Evolutionary conservation across 2,113 vertebrate genomes (phyloP).

Genomic region (Tenebrosternarchus preto): DNA sequence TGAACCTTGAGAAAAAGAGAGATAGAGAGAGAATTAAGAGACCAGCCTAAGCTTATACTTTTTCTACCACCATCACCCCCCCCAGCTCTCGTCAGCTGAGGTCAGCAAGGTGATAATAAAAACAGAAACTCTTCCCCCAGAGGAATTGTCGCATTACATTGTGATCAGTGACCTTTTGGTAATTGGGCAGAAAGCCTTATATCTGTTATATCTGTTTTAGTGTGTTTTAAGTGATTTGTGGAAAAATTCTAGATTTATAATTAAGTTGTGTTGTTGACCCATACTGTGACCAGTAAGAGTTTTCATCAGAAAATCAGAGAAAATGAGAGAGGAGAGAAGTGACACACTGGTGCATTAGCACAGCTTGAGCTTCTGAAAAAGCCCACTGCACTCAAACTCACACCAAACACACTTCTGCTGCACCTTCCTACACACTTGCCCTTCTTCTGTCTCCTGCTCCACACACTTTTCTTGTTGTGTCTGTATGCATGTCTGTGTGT

Average conservation of each 20-base stretch:
- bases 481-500: not conserved
- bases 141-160: constrained; percentile 11
- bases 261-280: constrained; percentile 27
- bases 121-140: not conserved
- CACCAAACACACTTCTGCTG: not conserved
- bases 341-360: constrained; percentile 20
- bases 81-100: constrained; percentile 9
- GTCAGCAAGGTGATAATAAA: not conserved
- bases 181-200: constrained; percentile 18
- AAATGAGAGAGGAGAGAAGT: not conserved
- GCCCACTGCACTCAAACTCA: constrained; percentile 1
- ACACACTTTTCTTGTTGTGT: not conserved
- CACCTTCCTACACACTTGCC: not conserved
- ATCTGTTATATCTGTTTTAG: constrained; percentile 30
- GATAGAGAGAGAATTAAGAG: not conserved
- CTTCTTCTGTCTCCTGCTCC: not conserved
- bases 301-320: not conserved
- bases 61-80: not conserved
- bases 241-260: constrained; percentile 9
- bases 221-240: constrained; percentile 29
- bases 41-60: not conserved
- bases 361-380: constrained; percentile 21
- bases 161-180: not conserved
- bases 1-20: not conserved
- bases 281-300: not conserved